Evolutionary conservation across 2,888 invertebrate species (phyloP).

Genomic region (Ernsta delagoae): DNA sequence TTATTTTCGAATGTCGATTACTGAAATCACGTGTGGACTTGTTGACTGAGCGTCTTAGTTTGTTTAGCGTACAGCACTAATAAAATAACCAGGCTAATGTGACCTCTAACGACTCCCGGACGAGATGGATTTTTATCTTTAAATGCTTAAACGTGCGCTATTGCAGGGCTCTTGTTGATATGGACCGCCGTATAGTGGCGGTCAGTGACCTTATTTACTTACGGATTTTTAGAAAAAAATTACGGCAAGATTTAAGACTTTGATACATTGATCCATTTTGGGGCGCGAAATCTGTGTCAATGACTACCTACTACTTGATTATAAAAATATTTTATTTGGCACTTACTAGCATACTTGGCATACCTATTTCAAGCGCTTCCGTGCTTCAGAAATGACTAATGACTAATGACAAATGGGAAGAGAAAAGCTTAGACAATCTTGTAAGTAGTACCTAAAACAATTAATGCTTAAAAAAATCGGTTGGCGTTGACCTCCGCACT

Average conservation of each 20-base stretch:
- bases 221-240: constrained; percentile 30
- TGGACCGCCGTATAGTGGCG: constrained; percentile 40
- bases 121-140: neutral
- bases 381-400: too few relatives aligned
- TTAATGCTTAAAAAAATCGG: too few relatives aligned
- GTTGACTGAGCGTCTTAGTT: constrained; percentile 72
- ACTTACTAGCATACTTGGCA: too few relatives aligned
- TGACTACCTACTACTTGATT: too few relatives aligned
- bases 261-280: too few relatives aligned
- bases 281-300: too few relatives aligned
- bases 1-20: constrained; percentile 78
- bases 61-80: constrained; percentile 66
- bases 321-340: too few relatives aligned
- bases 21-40: constrained; percentile 63
- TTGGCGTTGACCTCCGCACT: too few relatives aligned
- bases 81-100: constrained; percentile 51
- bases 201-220: constrained; percentile 44
- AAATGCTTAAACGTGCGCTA: constrained; percentile 9
- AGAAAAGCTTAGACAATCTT: too few relatives aligned
- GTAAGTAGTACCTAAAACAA: too few relatives aligned
- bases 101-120: constrained; percentile 44
- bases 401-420: too few relatives aligned
- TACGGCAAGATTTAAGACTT: constrained; percentile 5
- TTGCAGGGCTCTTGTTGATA: constrained; percentile 40
- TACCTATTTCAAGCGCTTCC: too few relatives aligned